Percentiles rank a stretch among this genome's conserved stretches.
These are phyloP conservation scores for Kryptolebias marmoratus DNA, from an alignment of 2,113 vertebrate species.

Conservation along the genomic window DNA sequence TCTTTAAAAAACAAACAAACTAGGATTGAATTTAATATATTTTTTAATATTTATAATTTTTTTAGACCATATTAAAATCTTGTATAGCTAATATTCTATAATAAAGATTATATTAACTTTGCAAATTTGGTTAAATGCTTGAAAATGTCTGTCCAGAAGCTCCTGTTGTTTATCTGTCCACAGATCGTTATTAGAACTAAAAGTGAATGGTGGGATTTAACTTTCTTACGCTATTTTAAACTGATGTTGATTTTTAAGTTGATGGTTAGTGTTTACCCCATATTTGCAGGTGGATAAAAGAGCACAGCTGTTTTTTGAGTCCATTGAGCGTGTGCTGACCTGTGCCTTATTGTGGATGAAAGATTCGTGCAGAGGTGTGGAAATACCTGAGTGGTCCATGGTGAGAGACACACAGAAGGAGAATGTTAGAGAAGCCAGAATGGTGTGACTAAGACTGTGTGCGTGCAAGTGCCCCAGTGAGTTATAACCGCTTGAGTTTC, in stretches of 20 bases:
- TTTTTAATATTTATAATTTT: no score
- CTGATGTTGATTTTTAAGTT: neutral
- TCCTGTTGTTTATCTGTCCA: no score
- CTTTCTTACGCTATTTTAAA: neutral
- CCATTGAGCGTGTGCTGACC: slow-evolving; percentile 36
- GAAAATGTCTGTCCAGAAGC: no score
- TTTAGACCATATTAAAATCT: no score
- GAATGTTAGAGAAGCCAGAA: slow-evolving; percentile 21
- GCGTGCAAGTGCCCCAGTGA: slow-evolving; percentile 49
- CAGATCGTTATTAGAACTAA: no score
- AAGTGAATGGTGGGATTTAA: no score
- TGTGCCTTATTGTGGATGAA: slow-evolving; percentile 27
- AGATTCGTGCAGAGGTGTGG: slow-evolving; percentile 50
- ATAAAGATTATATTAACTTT: no score
- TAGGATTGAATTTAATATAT: no score
- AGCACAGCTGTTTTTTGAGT: slow-evolving; percentile 54
- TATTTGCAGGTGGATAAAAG: no score
- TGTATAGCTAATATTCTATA: no score
- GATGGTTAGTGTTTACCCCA: neutral
- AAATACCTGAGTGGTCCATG: slow-evolving; percentile 34
- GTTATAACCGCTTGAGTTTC: slow-evolving; percentile 33
- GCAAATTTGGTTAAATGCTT: no score
- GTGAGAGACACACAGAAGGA: slow-evolving; percentile 1
- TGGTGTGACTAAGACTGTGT: slow-evolving; percentile 37
- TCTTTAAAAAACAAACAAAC: no score